Evolutionary conservation across 2,888 invertebrate species (phyloP).

Genomic region (Linnaemya tessellans): DNA sequence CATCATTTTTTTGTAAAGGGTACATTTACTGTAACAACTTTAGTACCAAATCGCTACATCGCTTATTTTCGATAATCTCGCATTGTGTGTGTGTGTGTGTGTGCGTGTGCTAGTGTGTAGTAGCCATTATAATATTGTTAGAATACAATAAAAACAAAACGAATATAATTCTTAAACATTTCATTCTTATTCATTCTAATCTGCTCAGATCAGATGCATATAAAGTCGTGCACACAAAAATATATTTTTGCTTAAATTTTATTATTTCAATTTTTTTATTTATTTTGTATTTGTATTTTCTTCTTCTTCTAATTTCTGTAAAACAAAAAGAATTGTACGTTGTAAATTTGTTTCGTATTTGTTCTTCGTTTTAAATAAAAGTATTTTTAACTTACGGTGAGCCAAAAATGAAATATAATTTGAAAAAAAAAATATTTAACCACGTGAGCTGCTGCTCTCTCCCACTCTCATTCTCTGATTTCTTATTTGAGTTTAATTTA

Average conservation of each 20-base stretch:
- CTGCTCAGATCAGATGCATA: conserved; percentile 10
- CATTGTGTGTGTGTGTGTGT: neutral
- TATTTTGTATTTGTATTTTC: conserved; percentile 13
- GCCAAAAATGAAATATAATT: conserved; percentile 17
- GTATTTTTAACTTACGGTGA: conserved; percentile 68
- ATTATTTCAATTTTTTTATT: neutral
- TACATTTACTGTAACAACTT: neutral
- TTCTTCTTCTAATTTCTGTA: conserved; percentile 25
- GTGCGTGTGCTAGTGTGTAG: neutral
- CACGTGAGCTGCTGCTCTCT: conserved; percentile 65
- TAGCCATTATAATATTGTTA: conserved; percentile 31
- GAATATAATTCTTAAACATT: conserved; percentile 31
- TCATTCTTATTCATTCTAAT: conserved; percentile 36
- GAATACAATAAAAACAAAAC: conserved; percentile 23
- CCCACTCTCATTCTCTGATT: conserved; percentile 1
- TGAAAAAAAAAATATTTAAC: conserved; percentile 50
- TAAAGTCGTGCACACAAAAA: neutral
- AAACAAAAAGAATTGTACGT: conserved; percentile 11
- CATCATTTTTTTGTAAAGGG: neutral
- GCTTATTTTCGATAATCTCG: neutral
- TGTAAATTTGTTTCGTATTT: conserved; percentile 39
- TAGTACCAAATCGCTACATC: conserved; percentile 14
- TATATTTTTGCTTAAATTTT: neutral
- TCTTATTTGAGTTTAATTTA: conserved; percentile 24
- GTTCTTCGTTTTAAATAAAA: conserved; percentile 47